These are phyloP conservation scores for Thecocarcelia acutangulata DNA, from an alignment of 2,888 invertebrate genomes.

Conservation along the genomic window DNA sequence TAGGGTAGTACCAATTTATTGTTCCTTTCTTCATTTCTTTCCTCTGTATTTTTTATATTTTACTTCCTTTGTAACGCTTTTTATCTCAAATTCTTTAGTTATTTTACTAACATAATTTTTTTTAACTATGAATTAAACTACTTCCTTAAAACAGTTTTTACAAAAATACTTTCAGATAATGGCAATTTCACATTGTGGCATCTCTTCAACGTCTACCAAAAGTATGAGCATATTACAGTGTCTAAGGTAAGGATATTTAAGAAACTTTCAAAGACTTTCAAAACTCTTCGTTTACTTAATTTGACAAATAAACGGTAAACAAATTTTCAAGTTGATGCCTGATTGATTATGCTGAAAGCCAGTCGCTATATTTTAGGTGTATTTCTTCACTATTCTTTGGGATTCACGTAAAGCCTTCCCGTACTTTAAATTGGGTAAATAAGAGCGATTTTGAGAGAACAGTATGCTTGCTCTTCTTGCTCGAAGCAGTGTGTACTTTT, in stretches of 20 bases:
- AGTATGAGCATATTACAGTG: slow-evolving; percentile 91
- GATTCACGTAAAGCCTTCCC: too few relatives aligned
- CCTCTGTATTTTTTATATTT: slow-evolving; percentile 21
- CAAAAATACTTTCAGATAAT: slow-evolving; percentile 77
- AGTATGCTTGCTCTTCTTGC: too few relatives aligned
- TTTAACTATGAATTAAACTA: slow-evolving; percentile 16
- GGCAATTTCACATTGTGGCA: slow-evolving; percentile 86
- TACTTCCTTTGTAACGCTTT: slow-evolving; percentile 25
- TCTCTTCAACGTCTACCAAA: slow-evolving; percentile 82
- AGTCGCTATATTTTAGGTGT: too few relatives aligned
- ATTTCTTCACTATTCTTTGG: too few relatives aligned
- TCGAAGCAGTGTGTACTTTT: too few relatives aligned
- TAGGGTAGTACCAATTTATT: slow-evolving; percentile 81
- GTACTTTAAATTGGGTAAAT: too few relatives aligned
- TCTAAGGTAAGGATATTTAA: slow-evolving; percentile 84
- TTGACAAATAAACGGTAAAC: too few relatives aligned
- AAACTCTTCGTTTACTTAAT: too few relatives aligned
- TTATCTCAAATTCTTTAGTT: slow-evolving; percentile 22
- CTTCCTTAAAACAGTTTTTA: slow-evolving; percentile 49
- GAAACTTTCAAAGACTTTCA: too few relatives aligned
- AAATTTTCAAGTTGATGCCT: too few relatives aligned
- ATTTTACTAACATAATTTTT: slow-evolving; percentile 37
- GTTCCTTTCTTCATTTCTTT: slow-evolving; percentile 67
- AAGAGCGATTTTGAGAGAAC: too few relatives aligned
- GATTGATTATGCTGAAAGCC: too few relatives aligned